Evolutionary conservation across 2,113 vertebrate species (phyloP).

Genomic region (Puffinus mauretanicus): DNA sequence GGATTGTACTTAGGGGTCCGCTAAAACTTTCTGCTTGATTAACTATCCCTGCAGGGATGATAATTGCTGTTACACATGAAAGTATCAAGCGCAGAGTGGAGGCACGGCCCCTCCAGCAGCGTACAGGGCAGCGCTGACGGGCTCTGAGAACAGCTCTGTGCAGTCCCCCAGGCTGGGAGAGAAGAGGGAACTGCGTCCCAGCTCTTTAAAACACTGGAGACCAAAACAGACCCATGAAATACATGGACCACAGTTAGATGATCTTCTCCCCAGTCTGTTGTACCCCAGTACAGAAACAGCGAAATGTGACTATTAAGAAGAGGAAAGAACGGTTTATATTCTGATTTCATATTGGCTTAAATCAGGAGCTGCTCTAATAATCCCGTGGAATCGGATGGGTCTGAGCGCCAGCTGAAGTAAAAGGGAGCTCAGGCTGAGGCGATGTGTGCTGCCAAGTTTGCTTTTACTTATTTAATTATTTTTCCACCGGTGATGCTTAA

Average conservation of each 20-base stretch:
- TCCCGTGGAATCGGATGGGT: not conserved
- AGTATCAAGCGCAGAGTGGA: not conserved
- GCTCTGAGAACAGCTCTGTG: not conserved
- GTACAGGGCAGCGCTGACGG: not conserved
- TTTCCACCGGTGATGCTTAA: not conserved
- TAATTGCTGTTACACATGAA: conserved; percentile 39
- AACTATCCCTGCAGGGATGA: conserved; percentile 1
- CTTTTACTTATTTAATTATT: not conserved
- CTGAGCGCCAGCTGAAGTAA: not conserved
- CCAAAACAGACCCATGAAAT: not conserved
- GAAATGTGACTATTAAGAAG: not conserved
- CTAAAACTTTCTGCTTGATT: conserved; percentile 47
- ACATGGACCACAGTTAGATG: not conserved
- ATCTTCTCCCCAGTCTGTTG: not conserved
- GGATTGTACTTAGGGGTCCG: not conserved
- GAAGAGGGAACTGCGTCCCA: not conserved
- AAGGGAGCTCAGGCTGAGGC: not conserved
- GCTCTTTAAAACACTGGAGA: not conserved
- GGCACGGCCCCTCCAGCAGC: not conserved
- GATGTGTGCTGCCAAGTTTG: not conserved
- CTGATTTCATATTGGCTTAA: not conserved
- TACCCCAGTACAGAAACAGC: not conserved
- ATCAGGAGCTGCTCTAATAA: not conserved
- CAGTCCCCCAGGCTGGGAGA: not conserved
- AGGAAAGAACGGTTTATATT: not conserved